Conservation (phyloP, 1,140 invertebrate genomes). For the Lepidostoma basale region DNA sequence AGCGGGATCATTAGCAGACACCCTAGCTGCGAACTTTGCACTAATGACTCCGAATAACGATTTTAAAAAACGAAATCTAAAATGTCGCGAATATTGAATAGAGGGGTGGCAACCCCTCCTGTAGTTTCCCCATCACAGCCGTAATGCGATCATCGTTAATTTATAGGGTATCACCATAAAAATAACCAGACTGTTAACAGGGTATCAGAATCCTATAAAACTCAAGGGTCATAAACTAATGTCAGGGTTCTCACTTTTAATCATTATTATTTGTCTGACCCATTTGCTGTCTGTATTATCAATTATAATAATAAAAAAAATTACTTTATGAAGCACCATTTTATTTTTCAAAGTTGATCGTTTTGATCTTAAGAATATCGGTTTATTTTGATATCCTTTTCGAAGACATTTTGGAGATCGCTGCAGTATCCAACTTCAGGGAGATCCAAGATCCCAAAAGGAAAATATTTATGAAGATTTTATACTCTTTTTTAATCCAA, state of each 20-base stretch:
- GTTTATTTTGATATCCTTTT: too few relatives aligned
- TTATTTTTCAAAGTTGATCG: too few relatives aligned
- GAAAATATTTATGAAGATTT: too few relatives aligned
- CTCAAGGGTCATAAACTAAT: slow-evolving; percentile 30
- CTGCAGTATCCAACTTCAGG: too few relatives aligned
- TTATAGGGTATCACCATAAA: slow-evolving; percentile 35
- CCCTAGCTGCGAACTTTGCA: slow-evolving; percentile 1
- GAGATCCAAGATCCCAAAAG: too few relatives aligned
- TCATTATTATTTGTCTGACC: neutral
- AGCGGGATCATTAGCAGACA: neutral
- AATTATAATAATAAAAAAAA: neutral
- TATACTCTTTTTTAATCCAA: too few relatives aligned
- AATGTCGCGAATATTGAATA: slow-evolving; percentile 23
- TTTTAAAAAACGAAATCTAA: slow-evolving; percentile 30
- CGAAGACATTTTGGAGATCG: too few relatives aligned
- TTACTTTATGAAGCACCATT: slow-evolving; percentile 6
- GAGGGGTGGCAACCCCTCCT: neutral
- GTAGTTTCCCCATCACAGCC: slow-evolving; percentile 4
- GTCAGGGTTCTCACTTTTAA: slow-evolving; percentile 28
- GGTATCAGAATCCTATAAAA: slow-evolving; percentile 32
- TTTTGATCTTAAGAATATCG: too few relatives aligned
- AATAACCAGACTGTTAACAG: slow-evolving; percentile 39
- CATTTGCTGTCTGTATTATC: neutral
- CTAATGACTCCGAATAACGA: slow-evolving; percentile 28
- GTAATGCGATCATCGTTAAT: slow-evolving; percentile 38